Conservation (phyloP, 2,888 invertebrate genomes). For the Nomada flava region DNA sequence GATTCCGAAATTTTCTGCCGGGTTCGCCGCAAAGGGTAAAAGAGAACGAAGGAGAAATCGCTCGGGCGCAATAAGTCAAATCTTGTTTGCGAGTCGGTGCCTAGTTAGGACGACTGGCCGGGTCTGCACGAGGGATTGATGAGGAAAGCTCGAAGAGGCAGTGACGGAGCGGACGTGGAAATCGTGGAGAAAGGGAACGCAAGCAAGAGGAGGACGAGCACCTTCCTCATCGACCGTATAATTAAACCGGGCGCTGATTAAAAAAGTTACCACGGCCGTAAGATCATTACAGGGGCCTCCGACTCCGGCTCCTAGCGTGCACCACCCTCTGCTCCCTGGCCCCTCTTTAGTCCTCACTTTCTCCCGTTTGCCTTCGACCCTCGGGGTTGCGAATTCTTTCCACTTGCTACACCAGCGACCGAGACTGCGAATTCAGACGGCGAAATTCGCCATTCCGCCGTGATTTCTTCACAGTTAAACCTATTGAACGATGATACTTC, state of each 20-base stretch:
- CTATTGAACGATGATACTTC: not conserved
- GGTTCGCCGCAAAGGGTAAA: conserved; percentile 47
- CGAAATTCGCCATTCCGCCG: conserved; percentile 41
- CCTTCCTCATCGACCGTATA: conserved; percentile 83
- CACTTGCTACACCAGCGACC: conserved; percentile 54
- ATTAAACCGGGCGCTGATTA: conserved; percentile 84
- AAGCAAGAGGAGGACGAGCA: conserved; percentile 71
- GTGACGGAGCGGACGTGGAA: conserved; percentile 59
- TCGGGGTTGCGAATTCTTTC: conserved; percentile 70
- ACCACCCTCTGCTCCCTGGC: conserved; percentile 45
- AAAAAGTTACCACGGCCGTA: conserved; percentile 83
- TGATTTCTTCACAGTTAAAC: conserved; percentile 42
- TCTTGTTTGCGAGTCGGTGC: conserved; percentile 81
- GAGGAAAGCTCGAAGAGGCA: conserved; percentile 69
- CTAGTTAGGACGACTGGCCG: conserved; percentile 77
- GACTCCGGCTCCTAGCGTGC: conserved; percentile 54
- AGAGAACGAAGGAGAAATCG: conserved; percentile 73
- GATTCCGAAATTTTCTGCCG: conserved; percentile 43
- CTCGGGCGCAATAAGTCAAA: conserved; percentile 83
- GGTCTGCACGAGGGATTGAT: conserved; percentile 74
- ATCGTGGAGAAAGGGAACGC: conserved; percentile 53
- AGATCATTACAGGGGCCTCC: conserved; percentile 82
- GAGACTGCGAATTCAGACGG: conserved; percentile 54
- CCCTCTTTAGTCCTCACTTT: conserved; percentile 54
- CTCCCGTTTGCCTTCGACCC: conserved; percentile 68